Percentiles rank a stretch among this genome's conserved stretches.
These are phyloP conservation scores for Dendrocopos noguchii DNA, from an alignment of 2,113 vertebrate species.

Conservation along the genomic window DNA sequence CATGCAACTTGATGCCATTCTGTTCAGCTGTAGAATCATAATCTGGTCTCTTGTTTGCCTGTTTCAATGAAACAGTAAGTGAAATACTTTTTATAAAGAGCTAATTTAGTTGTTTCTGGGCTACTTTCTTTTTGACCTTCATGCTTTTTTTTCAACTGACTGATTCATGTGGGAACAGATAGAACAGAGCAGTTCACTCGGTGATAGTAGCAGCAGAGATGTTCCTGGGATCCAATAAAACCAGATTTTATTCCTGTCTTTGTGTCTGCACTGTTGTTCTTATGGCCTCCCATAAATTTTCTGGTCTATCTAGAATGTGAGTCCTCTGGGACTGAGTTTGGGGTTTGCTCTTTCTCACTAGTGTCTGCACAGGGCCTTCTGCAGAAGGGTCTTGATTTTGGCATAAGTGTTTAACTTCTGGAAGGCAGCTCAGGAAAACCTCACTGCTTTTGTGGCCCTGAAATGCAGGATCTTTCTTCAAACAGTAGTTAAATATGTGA, in stretches of 20 bases:
- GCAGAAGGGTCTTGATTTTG: background rate
- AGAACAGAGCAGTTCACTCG: background rate
- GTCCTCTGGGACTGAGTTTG: background rate
- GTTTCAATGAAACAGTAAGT: background rate
- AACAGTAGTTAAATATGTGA: background rate
- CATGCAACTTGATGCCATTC: background rate
- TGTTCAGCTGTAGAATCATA: background rate
- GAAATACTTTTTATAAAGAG: background rate
- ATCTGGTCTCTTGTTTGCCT: background rate
- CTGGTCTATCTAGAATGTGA: background rate
- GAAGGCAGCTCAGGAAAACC: background rate
- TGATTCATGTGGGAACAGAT: background rate
- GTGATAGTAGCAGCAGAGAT: background rate
- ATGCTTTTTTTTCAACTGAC: background rate
- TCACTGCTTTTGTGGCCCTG: background rate
- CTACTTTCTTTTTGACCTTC: background rate
- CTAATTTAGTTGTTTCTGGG: slow-evolving; percentile 13
- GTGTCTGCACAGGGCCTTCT: background rate
- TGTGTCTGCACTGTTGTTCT: background rate
- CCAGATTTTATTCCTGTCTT: background rate
- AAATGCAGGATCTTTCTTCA: background rate
- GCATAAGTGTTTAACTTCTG: background rate
- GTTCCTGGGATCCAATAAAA: background rate
- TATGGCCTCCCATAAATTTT: background rate
- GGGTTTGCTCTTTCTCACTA: background rate